A percentile compares a stretch with the other conserved stretches of the same genome.
Conservation (phyloP, 1,140 invertebrate species). For the Lepidurus packardi region DNA sequence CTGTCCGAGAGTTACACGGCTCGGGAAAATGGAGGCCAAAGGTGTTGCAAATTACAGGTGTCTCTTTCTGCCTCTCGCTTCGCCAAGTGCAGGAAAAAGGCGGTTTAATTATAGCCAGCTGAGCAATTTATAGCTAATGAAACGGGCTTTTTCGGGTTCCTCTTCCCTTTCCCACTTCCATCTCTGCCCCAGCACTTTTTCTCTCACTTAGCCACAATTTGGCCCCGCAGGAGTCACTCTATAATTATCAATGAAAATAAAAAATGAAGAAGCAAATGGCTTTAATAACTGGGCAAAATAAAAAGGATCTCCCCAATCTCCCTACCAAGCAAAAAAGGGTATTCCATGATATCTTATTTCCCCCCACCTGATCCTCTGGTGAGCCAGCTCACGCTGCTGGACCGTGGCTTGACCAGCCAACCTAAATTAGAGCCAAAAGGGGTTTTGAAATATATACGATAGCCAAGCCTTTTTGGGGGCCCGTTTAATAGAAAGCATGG, state of each 20-base stretch:
- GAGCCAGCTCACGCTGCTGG: not conserved
- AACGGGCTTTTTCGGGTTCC: not conserved
- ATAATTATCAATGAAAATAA: slow-evolving; percentile 22
- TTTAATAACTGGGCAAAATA: not conserved
- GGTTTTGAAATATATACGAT: not conserved
- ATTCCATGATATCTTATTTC: not conserved
- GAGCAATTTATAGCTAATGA: slow-evolving; percentile 16
- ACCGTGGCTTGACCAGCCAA: not conserved
- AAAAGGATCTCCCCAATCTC: not conserved
- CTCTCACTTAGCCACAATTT: not conserved
- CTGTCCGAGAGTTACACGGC: not conserved
- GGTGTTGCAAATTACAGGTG: slow-evolving; percentile 8
- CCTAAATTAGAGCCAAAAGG: slow-evolving; percentile 1
- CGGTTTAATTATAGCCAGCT: slow-evolving; percentile 15
- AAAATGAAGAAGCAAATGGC: slow-evolving; percentile 22
- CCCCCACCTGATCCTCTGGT: not conserved
- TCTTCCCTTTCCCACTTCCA: not conserved
- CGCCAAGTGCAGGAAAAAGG: not conserved
- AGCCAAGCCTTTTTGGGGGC: not conserved
- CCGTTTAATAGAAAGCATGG: slow-evolving; percentile 11
- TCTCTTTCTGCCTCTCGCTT: slow-evolving; percentile 20
- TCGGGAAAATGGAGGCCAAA: not conserved
- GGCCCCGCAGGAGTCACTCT: not conserved
- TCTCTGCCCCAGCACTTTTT: not conserved
- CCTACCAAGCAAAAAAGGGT: not conserved